These are phyloP conservation scores for Salticus scenicus DNA, from an alignment of 2,888 invertebrate species.

Conservation along the genomic window DNA sequence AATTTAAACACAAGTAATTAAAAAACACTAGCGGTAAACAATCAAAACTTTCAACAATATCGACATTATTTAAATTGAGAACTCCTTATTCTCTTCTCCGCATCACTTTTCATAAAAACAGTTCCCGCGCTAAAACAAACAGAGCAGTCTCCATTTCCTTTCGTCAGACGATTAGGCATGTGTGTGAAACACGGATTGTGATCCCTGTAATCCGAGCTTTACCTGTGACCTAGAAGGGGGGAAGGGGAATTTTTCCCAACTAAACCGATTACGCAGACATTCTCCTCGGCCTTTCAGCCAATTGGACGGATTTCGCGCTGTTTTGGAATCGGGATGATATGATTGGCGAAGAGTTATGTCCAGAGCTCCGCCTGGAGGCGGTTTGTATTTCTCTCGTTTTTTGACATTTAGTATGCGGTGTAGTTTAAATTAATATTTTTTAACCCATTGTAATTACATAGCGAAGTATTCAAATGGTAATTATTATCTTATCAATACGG, in stretches of 20 bases:
- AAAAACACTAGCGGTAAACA: no score
- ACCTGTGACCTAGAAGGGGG: slow-evolving; percentile 7
- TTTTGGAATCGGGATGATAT: not conserved
- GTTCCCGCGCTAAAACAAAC: not conserved
- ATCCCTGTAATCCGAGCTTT: slow-evolving; percentile 17
- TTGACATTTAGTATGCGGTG: no score
- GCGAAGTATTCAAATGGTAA: no score
- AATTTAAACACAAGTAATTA: no score
- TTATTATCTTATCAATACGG: no score
- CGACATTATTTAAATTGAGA: no score
- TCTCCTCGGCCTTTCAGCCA: not conserved
- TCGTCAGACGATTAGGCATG: slow-evolving; percentile 5
- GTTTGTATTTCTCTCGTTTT: no score
- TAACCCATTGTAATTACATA: no score
- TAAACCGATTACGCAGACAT: slow-evolving; percentile 14
- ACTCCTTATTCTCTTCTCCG: no score
- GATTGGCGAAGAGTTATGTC: not conserved
- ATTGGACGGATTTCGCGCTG: slow-evolving; percentile 2
- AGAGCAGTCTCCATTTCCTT: slow-evolving; percentile 2
- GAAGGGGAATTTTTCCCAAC: not conserved
- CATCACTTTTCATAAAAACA: no score
- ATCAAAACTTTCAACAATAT: no score
- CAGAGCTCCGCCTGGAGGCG: not conserved
- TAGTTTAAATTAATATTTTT: no score
- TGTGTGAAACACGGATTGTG: slow-evolving; percentile 1